Evolutionary conservation across 2,888 invertebrate species (phyloP), one percentile per base, ranked within the genome.

Genomic region (Lamellibrachia satsuma): DNA sequence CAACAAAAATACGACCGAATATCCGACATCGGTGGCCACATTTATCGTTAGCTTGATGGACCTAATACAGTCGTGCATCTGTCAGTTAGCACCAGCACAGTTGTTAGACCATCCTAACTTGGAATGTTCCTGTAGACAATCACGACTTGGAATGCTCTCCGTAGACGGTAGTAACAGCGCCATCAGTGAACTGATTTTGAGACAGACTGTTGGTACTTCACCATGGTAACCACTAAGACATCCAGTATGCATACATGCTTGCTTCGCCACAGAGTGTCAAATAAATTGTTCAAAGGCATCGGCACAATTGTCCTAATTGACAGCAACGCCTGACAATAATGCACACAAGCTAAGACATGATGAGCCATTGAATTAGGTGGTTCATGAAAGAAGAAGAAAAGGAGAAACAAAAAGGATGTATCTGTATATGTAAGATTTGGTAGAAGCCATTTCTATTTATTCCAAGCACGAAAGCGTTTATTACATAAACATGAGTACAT

Each of bases 181-280:
- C 75, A 75, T 75, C n/a, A 75, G 75, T 75, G n/a, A n/a, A 22
- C 75, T 75, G 75, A 75, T 75, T n/a, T 75, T 75, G 75, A 75
- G 75, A 75, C 75, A 75, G 15, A 22, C 15, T 75, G 75, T 22
- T 75, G 75, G 75, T n/a, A 75, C 6, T 6, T 75, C n/a, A n/a
- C 75, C 22, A 15, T 75, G 75, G 75, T n/a, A 75, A 75, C 75
- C 75, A 75, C 15, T 75, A 75, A n/a, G 22, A 75, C 75, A 75
- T 75, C 75, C 75, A n/a, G 15, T 75, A 75, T 75, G 75, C 75
- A 75, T 75, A n/a, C 75, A 15, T 75, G 15, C 75, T n/a, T n/a
- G n/a, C 4, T 6, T n/a, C 75, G 3, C 22, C 75, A 4, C 75
- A 75, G 75, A 75, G n/a, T 75, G 75, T 15, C 75, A 22, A 75